Percentiles rank a stretch among this genome's conserved stretches.
Conservation (phyloP, 2,888 invertebrate genomes). For the Diplolepis rosae region DNA sequence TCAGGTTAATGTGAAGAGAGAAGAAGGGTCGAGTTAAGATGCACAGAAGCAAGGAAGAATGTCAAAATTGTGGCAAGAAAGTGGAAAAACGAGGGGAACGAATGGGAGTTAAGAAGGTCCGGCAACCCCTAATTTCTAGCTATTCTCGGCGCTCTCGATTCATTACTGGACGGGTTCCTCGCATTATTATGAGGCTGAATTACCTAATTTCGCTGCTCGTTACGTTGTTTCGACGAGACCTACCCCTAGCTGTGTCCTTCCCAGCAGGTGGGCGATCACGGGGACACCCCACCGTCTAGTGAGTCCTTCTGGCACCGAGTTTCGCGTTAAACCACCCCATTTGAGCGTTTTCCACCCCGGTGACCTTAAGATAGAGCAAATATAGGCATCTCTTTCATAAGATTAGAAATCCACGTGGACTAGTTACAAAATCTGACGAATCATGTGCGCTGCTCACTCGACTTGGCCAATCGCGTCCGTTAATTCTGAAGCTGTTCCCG, state of each 20-base stretch:
- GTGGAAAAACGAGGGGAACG: slow-evolving; percentile 39
- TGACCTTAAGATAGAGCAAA: slow-evolving; percentile 70
- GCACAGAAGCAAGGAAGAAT: slow-evolving; percentile 41
- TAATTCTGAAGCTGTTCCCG: not conserved
- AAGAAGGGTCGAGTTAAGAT: slow-evolving; percentile 38
- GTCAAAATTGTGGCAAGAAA: slow-evolving; percentile 35
- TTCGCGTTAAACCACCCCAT: slow-evolving; percentile 74
- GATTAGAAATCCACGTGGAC: slow-evolving; percentile 56
- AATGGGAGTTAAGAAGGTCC: slow-evolving; percentile 54
- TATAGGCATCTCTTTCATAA: slow-evolving; percentile 55
- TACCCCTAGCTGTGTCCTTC: slow-evolving; percentile 41
- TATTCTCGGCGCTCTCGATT: slow-evolving; percentile 66
- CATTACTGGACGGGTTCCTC: slow-evolving; percentile 67
- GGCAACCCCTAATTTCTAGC: slow-evolving; percentile 65
- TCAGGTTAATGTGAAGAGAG: not conserved
- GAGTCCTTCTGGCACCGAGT: slow-evolving; percentile 72
- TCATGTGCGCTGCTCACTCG: slow-evolving; percentile 3
- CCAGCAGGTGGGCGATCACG: slow-evolving; percentile 34
- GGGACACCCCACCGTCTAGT: slow-evolving; percentile 56
- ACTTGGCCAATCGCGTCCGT: slow-evolving; percentile 28
- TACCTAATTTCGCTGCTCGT: slow-evolving; percentile 73
- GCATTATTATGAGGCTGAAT: slow-evolving; percentile 72
- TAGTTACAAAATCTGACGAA: slow-evolving; percentile 13
- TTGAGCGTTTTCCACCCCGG: slow-evolving; percentile 74
- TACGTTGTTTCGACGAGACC: slow-evolving; percentile 69